These are phyloP conservation scores for Antheraea assamensis DNA, from an alignment of 2,888 invertebrate species.

Conservation along the genomic window DNA sequence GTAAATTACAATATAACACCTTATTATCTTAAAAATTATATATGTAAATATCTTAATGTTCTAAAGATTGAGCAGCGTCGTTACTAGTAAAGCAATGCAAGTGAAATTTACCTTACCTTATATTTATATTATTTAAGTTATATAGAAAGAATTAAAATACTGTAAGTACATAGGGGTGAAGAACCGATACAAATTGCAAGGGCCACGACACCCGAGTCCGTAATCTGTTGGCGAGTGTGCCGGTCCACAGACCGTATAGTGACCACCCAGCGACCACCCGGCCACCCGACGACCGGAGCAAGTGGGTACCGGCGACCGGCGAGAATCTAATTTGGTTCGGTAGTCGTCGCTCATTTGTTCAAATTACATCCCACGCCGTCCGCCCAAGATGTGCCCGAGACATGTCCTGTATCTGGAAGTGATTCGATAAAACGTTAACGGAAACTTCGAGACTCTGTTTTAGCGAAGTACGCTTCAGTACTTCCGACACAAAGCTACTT, in stretches of 20 bases:
- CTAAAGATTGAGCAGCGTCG: too few relatives aligned
- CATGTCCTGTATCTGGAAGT: slow-evolving; percentile 28
- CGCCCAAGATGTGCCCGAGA: slow-evolving; percentile 44
- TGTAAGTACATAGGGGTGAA: slow-evolving; percentile 9
- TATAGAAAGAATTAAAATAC: not conserved
- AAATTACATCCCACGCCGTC: slow-evolving; percentile 49
- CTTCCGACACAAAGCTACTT: slow-evolving; percentile 9
- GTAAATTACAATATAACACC: too few relatives aligned
- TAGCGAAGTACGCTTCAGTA: not conserved
- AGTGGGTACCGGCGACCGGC: slow-evolving; percentile 41
- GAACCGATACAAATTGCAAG: slow-evolving; percentile 51
- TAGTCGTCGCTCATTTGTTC: slow-evolving; percentile 86
- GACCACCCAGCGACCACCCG: slow-evolving; percentile 21
- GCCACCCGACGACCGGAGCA: slow-evolving; percentile 23
- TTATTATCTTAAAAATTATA: too few relatives aligned
- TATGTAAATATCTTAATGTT: too few relatives aligned
- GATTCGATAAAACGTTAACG: slow-evolving; percentile 16
- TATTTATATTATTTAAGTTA: not conserved
- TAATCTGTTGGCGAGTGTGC: slow-evolving; percentile 57
- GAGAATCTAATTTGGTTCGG: slow-evolving; percentile 85
- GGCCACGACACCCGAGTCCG: slow-evolving; percentile 46
- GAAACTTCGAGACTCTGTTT: slow-evolving; percentile 4
- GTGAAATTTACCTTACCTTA: too few relatives aligned
- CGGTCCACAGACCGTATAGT: not conserved
- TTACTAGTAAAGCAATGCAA: too few relatives aligned